Evolutionary conservation across 2,888 invertebrate genomes (phyloP), one percentile per base, ranked within the genome.

Genomic region (Lottia scabra): DNA sequence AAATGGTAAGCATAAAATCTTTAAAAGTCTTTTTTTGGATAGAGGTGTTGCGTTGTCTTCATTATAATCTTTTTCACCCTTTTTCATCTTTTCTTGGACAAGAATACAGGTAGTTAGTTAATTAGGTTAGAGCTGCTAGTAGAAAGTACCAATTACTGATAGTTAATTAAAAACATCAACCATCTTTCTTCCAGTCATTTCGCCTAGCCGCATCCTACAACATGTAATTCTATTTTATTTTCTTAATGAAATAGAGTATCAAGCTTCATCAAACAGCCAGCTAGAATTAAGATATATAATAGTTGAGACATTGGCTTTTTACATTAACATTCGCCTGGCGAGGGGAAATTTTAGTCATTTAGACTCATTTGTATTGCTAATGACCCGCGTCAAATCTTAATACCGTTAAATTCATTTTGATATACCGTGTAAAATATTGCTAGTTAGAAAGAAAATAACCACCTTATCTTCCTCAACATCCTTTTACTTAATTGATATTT

Each of bases 161-260:
- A 56, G 56, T 56, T 56, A 56, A 56, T 56, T 56, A 56, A 56
- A 56, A 56, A 56, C 56, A 56, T 23, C 23, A 56, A 23, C 56
- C 19, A 23, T 23, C 56, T 23, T 56, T 56, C 56, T 23, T 19
- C 19, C 23, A 56, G 19, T 56, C 56, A 56, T 56, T 56, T 56
- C 56, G 56, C 56, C 23, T 23, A 56, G 56, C 23, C 56, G 56
- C 56, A 23, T 56, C 56, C 56, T 56, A 23, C 56, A 56, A 56
- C 19, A 56, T 56, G 56, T 56, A 56, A 56, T 56, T 56, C 56
- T 56, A 56, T 56, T 56, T 56, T 56, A 56, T 56, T 56, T 56
- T 56, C 56, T 56, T 56, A 56, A 56, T 56, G 56, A 56, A 56
- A 56, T 13, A 23, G 56, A 56, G 56, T 56, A 56, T 56, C 56